Conservation (phyloP, 2,888 invertebrate genomes). For the Ornithoptera priamus region DNA sequence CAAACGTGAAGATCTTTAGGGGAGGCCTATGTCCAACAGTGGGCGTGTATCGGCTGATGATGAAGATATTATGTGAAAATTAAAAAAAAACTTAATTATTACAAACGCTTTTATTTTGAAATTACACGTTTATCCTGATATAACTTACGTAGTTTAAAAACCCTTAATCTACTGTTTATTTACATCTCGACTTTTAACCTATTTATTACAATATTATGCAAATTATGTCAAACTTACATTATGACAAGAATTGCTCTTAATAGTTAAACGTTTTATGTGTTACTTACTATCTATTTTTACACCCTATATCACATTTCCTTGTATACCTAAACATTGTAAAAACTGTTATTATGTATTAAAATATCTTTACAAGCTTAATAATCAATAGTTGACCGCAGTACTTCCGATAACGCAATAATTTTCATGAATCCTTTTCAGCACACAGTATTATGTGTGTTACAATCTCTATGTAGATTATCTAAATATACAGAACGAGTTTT, state of each 20-base stretch:
- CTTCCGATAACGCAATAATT: slow-evolving; percentile 11
- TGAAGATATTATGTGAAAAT: no score
- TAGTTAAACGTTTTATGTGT: slow-evolving; percentile 63
- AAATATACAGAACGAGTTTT: slow-evolving; percentile 18
- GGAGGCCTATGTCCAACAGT: no score
- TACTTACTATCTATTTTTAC: slow-evolving; percentile 71
- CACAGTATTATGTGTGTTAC: slow-evolving; percentile 1
- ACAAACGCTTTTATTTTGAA: slow-evolving; percentile 76
- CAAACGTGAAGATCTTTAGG: no score
- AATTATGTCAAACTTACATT: slow-evolving; percentile 44
- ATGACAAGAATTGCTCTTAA: slow-evolving; percentile 53
- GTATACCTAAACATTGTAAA: slow-evolving; percentile 57
- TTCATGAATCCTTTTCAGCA: slow-evolving; percentile 20
- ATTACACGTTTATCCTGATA: slow-evolving; percentile 61
- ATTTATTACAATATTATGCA: slow-evolving; percentile 59
- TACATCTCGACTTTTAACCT: slow-evolving; percentile 61
- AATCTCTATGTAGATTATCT: slow-evolving; percentile 8
- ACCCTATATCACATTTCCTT: slow-evolving; percentile 79
- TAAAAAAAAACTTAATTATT: slow-evolving; percentile 49
- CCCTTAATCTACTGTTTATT: slow-evolving; percentile 69
- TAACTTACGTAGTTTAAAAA: slow-evolving; percentile 78
- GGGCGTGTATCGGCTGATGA: no score
- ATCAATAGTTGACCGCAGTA: slow-evolving; percentile 5
- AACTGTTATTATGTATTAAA: slow-evolving; percentile 32
- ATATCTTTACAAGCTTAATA: slow-evolving; percentile 27